Percentiles rank a stretch among this genome's conserved stretches.
Conservation (phyloP, 2,113 vertebrate species). For the Podarcis cretensis region DNA sequence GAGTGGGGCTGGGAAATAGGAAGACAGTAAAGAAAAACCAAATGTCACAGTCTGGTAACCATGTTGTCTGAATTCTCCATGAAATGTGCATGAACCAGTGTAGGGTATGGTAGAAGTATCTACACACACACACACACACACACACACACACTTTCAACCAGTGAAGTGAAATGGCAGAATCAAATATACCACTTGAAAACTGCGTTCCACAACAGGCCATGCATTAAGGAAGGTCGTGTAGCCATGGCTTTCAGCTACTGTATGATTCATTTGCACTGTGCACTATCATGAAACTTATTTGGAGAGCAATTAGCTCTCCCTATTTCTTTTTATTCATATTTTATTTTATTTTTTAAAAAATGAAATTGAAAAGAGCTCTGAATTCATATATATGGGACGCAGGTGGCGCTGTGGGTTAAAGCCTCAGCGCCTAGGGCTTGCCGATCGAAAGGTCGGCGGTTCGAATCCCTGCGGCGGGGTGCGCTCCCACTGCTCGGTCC, state of each 20-base stretch:
- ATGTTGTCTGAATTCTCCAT: too few relatives aligned
- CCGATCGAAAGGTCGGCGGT: too few relatives aligned
- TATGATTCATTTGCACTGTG: not conserved
- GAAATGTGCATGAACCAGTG: too few relatives aligned
- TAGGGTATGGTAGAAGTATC: too few relatives aligned
- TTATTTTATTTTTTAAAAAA: not conserved
- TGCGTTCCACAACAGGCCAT: not conserved
- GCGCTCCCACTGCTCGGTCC: too few relatives aligned
- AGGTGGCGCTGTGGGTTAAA: too few relatives aligned
- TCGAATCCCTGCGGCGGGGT: too few relatives aligned
- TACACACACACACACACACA: not conserved
- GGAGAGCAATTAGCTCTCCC: constrained; percentile 10
- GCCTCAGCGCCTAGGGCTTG: too few relatives aligned
- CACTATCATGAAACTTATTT: constrained; percentile 17
- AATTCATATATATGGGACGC: too few relatives aligned
- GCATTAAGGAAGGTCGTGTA: not conserved
- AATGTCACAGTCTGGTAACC: too few relatives aligned
- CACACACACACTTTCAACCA: not conserved
- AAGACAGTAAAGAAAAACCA: too few relatives aligned
- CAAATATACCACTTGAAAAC: not conserved
- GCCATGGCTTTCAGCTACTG: not conserved
- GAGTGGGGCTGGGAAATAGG: too few relatives aligned
- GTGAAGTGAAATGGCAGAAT: not conserved
- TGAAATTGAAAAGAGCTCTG: not conserved
- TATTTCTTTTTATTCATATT: constrained; percentile 13